These are phyloP conservation scores for Leptothorax acervorum DNA, from an alignment of 2,888 invertebrate genomes.

Conservation along the genomic window DNA sequence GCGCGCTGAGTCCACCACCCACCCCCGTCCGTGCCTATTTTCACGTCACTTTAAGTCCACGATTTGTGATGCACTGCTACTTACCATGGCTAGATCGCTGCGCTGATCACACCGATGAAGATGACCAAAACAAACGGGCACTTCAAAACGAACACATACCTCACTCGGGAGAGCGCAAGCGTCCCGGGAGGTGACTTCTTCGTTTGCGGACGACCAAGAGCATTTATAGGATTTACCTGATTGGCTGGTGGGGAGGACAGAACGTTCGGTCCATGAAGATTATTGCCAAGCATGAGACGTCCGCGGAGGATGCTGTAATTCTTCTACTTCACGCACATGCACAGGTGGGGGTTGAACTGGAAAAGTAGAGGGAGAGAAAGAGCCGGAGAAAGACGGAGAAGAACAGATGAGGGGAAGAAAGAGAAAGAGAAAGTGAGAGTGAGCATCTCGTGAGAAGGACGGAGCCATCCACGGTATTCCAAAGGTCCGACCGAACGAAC, in stretches of 20 bases:
- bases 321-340: conserved; percentile 61
- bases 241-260: conserved; percentile 75
- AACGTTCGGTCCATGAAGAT: conserved; percentile 80
- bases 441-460: conserved; percentile 66
- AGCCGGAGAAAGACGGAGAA: conserved; percentile 35
- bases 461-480: conserved; percentile 54
- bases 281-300: conserved; percentile 75
- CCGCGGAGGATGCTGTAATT: conserved; percentile 81
- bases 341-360: conserved; percentile 39
- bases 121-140: conserved; percentile 63
- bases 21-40: not conserved
- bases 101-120: conserved; percentile 43
- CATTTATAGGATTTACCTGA: conserved; percentile 85
- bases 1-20: not conserved
- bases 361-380: conserved; percentile 46
- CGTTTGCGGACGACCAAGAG: conserved; percentile 78
- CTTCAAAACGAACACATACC: conserved; percentile 80
- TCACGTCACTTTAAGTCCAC: conserved; percentile 38
- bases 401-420: conserved; percentile 43
- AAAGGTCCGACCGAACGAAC: conserved; percentile 62
- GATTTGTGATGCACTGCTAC: conserved; percentile 60
- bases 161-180: conserved; percentile 72
- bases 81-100: conserved; percentile 66
- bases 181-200: conserved; percentile 75
- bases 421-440: conserved; percentile 68